Evolutionary conservation across 2,888 invertebrate species (phyloP), one percentile per base, ranked within the genome.

Genomic region (Bellardia pandia): DNA sequence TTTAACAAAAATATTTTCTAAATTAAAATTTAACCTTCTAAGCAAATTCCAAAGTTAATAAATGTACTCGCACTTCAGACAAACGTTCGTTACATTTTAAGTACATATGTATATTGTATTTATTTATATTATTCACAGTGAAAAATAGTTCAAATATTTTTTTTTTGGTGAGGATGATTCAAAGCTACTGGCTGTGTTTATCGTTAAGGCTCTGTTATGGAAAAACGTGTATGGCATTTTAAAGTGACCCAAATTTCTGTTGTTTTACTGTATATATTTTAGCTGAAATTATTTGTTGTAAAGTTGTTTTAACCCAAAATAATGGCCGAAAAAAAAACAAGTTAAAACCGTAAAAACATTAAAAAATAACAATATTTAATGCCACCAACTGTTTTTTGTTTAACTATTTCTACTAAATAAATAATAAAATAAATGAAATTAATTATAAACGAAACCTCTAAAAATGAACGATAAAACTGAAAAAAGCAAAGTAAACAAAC

Each of bases 171-270:
- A 11, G 48, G 74, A 81, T 81, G 66, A 74, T 74, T 75, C 40
- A 58, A 72, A 68, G 66, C 42, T 68, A 56, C 68, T 56, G 56
- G 8, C 33, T 37, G 48, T 42, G 16, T 16, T 33, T 33, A 48
- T 62, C 71, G 48, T 79, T 60, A 30, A 56, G 40, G 13, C 48
- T 23, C n/a, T 62, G 72, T 45, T 69, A 76, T 72, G 81, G 64
- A 53, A 72, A 84, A 76, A 84, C 83, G 86, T 86, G 83, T 72
- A 48, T 60, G 64, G 60, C 56, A 86, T 86, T 83, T 76, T 53
- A 66, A 86, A 80, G 13, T 86, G 76, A 84, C 64, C 80, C 66
- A 86, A 53, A 72, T 86, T 33, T 82, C 77, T 3, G 37, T 7
- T 64, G n/a, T 58, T 53, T 58, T 23, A 45, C 45, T 37, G 5